Evolutionary conservation across 2,888 invertebrate species (phyloP).

Genomic region (Elysia crispata): DNA sequence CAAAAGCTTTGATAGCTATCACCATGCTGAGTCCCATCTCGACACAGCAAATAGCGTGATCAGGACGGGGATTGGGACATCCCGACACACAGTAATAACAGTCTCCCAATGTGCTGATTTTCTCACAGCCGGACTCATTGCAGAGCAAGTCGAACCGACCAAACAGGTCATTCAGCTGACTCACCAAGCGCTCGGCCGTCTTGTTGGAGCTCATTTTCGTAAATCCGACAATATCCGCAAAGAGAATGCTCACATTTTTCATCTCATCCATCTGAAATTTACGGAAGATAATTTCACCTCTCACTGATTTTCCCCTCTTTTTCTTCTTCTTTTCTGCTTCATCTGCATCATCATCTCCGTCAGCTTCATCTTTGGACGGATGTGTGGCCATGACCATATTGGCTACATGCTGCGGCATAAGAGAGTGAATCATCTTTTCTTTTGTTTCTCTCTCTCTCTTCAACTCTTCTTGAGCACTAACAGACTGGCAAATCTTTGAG

Average conservation of each 20-base stretch:
- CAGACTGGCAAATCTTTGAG: slow-evolving; percentile 95
- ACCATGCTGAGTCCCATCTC: slow-evolving; percentile 98
- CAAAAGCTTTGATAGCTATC: slow-evolving; percentile 86
- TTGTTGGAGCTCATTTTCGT: slow-evolving; percentile 98
- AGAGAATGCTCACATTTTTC: slow-evolving; percentile 96
- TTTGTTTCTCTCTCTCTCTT: slow-evolving; percentile 96
- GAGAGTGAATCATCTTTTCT: slow-evolving; percentile 94
- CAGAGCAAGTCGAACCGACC: slow-evolving; percentile 96
- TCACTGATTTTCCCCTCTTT: slow-evolving; percentile 60
- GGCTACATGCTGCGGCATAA: slow-evolving; percentile 97
- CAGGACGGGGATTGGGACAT: slow-evolving; percentile 92
- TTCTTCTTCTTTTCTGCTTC: slow-evolving; percentile 56
- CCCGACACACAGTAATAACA: slow-evolving; percentile 95
- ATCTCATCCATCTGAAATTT: slow-evolving; percentile 98
- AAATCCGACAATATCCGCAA: slow-evolving; percentile 98
- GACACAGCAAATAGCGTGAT: slow-evolving; percentile 96
- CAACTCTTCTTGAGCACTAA: slow-evolving; percentile 91
- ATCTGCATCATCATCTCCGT: slow-evolving; percentile 54
- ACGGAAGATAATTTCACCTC: slow-evolving; percentile 83
- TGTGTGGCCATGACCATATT: slow-evolving; percentile 76
- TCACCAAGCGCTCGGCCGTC: slow-evolving; percentile 95
- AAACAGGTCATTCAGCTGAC: slow-evolving; percentile 95
- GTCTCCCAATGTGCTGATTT: slow-evolving; percentile 96
- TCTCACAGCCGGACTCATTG: slow-evolving; percentile 92
- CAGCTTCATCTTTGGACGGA: slow-evolving; percentile 68